Evolutionary conservation across 2,113 vertebrate species (phyloP).

Genomic region (Mus pahari): DNA sequence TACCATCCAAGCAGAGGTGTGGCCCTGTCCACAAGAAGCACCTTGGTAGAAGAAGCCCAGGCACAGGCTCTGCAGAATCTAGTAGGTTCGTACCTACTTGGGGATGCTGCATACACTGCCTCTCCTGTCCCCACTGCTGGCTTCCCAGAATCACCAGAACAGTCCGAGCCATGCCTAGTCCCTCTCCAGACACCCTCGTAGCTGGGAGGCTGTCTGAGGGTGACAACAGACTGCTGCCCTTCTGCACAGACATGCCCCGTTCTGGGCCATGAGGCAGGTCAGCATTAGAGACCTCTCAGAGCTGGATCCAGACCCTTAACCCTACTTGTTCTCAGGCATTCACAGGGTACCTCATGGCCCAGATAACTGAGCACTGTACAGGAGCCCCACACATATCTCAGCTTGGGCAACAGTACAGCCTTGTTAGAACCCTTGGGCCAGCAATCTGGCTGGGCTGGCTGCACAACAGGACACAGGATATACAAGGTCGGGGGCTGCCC

Average conservation of each 20-base stretch:
- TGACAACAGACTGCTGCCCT: no score
- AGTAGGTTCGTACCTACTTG: neutral
- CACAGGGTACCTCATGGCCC: no score
- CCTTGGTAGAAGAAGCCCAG: neutral
- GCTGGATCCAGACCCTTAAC: neutral
- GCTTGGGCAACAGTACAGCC: neutral
- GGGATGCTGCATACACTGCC: neutral
- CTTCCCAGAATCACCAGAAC: neutral
- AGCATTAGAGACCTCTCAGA: neutral
- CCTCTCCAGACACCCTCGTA: neutral
- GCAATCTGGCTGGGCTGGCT: neutral
- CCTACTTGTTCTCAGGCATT: rapidly evolving
- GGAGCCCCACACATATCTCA: neutral
- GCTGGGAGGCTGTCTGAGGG: neutral
- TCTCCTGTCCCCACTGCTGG: neutral
- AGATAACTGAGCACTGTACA: neutral
- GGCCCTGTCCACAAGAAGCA: neutral
- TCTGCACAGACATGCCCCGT: neutral
- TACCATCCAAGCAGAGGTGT: neutral
- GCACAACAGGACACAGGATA: neutral
- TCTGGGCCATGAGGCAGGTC: neutral
- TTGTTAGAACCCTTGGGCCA: neutral
- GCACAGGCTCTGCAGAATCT: neutral
- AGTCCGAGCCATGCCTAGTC: neutral
- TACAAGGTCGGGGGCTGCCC: neutral